A percentile compares a stretch with the other conserved stretches of the same genome.
Conservation (phyloP, 1,140 invertebrate genomes). For the Sinonovacula constricta region DNA sequence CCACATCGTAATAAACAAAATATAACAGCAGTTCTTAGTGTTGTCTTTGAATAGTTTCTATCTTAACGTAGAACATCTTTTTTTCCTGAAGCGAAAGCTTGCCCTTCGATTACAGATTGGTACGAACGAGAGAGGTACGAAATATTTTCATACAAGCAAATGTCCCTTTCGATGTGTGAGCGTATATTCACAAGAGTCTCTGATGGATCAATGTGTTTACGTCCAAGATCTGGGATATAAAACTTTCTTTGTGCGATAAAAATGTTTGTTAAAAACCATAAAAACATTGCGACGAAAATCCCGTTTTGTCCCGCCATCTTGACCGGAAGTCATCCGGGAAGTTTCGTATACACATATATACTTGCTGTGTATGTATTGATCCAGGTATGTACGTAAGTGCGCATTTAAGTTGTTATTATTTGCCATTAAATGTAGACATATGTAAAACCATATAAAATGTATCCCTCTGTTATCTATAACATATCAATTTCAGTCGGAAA, state of each 20-base stretch:
- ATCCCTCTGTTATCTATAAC: too few relatives aligned
- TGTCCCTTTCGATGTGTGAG: background rate
- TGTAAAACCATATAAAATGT: too few relatives aligned
- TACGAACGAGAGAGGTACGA: background rate
- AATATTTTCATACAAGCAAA: background rate
- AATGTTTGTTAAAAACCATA: background rate
- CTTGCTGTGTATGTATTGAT: too few relatives aligned
- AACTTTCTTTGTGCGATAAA: too few relatives aligned
- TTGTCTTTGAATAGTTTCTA: background rate
- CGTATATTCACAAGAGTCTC: background rate
- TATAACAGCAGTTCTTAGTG: background rate
- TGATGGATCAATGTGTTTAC: too few relatives aligned
- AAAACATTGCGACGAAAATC: background rate
- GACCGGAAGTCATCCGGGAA: too few relatives aligned
- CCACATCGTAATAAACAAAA: background rate
- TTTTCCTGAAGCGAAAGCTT: background rate
- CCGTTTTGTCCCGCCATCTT: conserved; percentile 6
- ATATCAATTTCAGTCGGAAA: too few relatives aligned
- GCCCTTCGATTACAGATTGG: background rate
- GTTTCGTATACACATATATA: too few relatives aligned
- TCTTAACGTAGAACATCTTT: background rate
- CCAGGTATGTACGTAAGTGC: too few relatives aligned
- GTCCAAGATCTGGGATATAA: too few relatives aligned
- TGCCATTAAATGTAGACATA: too few relatives aligned
- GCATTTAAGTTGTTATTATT: too few relatives aligned